Evolutionary conservation across 2,888 invertebrate genomes (phyloP), one percentile per base, ranked within the genome.

Genomic region (Tinea trinotella): DNA sequence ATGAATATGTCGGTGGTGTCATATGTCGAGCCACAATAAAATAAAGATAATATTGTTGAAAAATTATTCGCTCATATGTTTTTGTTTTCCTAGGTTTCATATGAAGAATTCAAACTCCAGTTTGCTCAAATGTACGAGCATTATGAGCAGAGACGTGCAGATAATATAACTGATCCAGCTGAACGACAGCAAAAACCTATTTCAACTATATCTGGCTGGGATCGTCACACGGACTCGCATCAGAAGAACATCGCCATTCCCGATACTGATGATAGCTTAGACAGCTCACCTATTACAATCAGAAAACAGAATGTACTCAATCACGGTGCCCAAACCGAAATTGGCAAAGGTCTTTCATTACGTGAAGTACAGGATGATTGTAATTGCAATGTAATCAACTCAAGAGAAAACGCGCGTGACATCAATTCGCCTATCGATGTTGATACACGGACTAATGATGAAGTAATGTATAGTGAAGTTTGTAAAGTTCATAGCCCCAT

Each of bases 101-200:
- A 98, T 75, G 98, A 99, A 85, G 98, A 99, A 76, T 99, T 98
- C 79, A 96, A 97, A 70, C 89, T 97, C 4, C 98, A 98, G 76
- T 98, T 98, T 81, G 96, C 97, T 24, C 96, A 97, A 84, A 97
- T 98, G 96, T 97, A 97, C 72, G 96, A 96, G 70, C 96, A 96
- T 70, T 98, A 98, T 71, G 97, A 98, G 70, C 90, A 96, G 55
- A 94, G 97, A 62, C 89, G 97, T 55, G 94, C 96, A 0, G 97
- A 98, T 77, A 96, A 97, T 75, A 95, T 98, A 64, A 96, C 97
- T 0, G 98, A 98, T 82, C 97, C 97, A 0, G 92, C 94, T n/a
- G 89, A 97, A 61, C 87, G 97, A 13, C 95, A 95, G 70, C 95
- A 96, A 64, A 90, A 95, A 46, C 98, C 98, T 13, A 97, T 98